Percentiles rank a stretch among this genome's conserved stretches.
phyloP scores from a whole-genome alignment of 2,888 invertebrate species.

The Microplitis manilae region DNA sequence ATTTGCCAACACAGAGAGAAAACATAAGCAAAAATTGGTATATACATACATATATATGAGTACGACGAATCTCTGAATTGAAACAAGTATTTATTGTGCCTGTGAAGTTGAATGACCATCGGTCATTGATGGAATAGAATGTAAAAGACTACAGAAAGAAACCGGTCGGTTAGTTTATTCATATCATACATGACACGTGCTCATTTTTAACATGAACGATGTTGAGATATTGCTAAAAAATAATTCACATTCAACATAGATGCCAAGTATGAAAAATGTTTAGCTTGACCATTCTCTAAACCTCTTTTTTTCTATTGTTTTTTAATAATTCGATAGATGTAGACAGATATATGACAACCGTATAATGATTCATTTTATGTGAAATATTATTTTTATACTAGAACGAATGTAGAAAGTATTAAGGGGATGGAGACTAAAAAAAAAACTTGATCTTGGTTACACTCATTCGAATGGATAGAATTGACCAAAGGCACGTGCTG shows the following conservation, averaged over 20 bases:
- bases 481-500: conserved; percentile 49
- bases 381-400: background rate
- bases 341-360: conserved; percentile 6
- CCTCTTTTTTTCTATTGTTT: background rate
- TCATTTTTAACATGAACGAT: background rate
- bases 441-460: conserved; percentile 26
- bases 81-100: conserved; percentile 25
- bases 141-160: conserved; percentile 55
- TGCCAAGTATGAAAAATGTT: conserved; percentile 5
- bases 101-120: conserved; percentile 55
- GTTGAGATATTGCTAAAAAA: background rate
- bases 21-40: conserved; percentile 47
- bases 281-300: background rate
- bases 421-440: conserved; percentile 29
- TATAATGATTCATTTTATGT: conserved; percentile 2
- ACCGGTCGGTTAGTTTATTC: conserved; percentile 58
- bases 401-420: background rate
- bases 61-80: too few relatives aligned
- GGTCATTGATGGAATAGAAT: conserved; percentile 57
- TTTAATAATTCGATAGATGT: conserved; percentile 4
- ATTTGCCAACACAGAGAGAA: conserved; percentile 48
- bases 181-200: conserved; percentile 9
- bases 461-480: conserved; percentile 28
- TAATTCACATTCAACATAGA: conserved; percentile 6
- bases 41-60: conserved; percentile 56